phyloP scores from a whole-genome alignment of 2,888 invertebrate genomes.

The Tribolium freemani region DNA sequence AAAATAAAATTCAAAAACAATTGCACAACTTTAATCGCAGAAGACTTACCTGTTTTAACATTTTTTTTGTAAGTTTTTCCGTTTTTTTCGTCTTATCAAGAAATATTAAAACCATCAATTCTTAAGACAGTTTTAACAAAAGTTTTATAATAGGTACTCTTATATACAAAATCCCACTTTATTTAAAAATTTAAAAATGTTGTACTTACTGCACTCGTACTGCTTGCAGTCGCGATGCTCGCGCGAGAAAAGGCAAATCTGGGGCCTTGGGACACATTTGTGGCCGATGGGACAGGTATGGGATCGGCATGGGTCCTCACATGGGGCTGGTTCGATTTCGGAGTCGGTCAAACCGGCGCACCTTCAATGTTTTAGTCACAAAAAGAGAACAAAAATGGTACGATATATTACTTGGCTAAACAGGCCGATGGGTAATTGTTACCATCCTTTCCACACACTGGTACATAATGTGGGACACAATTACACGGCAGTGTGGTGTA shows the following conservation, averaged over 20 bases:
- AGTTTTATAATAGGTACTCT: too few relatives aligned
- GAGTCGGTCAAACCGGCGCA: conserved; percentile 83
- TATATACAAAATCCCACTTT: too few relatives aligned
- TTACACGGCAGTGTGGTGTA: conserved; percentile 86
- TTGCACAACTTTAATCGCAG: too few relatives aligned
- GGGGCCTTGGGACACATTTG: conserved; percentile 80
- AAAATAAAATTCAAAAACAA: too few relatives aligned
- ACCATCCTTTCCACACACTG: conserved; percentile 85
- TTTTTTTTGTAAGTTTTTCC: too few relatives aligned
- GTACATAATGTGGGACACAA: conserved; percentile 87
- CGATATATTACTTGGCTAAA: conserved; percentile 80
- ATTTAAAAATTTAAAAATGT: too few relatives aligned
- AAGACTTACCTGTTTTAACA: too few relatives aligned
- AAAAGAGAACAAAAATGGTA: not conserved
- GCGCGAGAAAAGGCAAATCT: conserved; percentile 84
- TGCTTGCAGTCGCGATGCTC: conserved; percentile 83
- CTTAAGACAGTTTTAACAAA: too few relatives aligned
- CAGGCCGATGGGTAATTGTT: conserved; percentile 89
- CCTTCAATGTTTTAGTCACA: conserved; percentile 64
- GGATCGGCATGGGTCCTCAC: conserved; percentile 77
- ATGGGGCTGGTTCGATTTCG: conserved; percentile 82
- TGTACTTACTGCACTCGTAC: conserved; percentile 86
- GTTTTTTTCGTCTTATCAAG: too few relatives aligned
- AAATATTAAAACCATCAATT: too few relatives aligned
- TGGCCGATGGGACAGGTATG: conserved; percentile 76